Evolutionary conservation across 2,888 invertebrate genomes (phyloP).

Genomic region (Scaptomyza polygonia): DNA sequence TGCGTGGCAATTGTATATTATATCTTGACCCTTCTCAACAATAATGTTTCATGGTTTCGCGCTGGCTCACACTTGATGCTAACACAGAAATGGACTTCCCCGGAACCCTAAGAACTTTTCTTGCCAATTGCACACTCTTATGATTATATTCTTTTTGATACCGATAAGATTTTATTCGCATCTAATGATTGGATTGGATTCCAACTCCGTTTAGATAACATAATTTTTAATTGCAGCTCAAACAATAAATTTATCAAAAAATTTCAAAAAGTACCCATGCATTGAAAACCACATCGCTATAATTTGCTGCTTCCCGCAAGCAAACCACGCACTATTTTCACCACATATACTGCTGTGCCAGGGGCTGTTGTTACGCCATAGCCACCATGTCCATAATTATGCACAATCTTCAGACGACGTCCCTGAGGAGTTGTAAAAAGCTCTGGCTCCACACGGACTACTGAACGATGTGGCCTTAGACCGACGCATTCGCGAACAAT

Average conservation of each 20-base stretch:
- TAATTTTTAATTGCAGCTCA: slow-evolving; percentile 3
- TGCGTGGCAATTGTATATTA: too few species aligned
- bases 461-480: slow-evolving; percentile 91
- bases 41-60: too few species aligned
- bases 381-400: slow-evolving; percentile 98
- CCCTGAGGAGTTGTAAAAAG: slow-evolving; percentile 82
- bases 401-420: slow-evolving; percentile 88
- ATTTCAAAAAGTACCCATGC: slow-evolving; percentile 23
- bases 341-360: slow-evolving; percentile 92
- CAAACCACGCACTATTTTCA: slow-evolving; percentile 88
- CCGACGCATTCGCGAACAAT: slow-evolving; percentile 89
- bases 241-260: slow-evolving; percentile 45
- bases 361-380: slow-evolving; percentile 96
- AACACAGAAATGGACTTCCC: too few species aligned
- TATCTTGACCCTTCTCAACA: too few species aligned
- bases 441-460: slow-evolving; percentile 90
- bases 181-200: too few species aligned
- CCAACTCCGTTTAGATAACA: too few species aligned
- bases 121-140: too few species aligned
- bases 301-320: slow-evolving; percentile 82
- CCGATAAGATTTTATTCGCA: too few species aligned
- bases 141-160: too few species aligned
- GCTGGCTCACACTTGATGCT: too few species aligned
- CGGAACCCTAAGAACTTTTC: too few species aligned
- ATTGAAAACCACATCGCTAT: slow-evolving; percentile 37